Percentiles rank a stretch among this genome's conserved stretches.
These are phyloP conservation scores for Pseudobourletiella spinata DNA, from an alignment of 1,140 invertebrate species.

Conservation along the genomic window DNA sequence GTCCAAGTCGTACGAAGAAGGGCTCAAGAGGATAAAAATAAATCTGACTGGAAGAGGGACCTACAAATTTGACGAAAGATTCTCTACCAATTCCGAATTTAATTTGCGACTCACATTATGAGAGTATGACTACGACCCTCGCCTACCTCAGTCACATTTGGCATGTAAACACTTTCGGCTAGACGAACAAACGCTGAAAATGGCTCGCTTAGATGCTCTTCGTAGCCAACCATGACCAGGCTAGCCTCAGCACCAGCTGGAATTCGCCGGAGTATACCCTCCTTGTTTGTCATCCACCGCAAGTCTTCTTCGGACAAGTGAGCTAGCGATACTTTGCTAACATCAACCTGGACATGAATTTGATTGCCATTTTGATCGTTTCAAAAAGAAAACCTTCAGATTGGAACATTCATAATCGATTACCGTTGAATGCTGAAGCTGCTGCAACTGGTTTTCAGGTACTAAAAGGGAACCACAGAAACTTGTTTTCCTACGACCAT, in stretches of 20 bases:
- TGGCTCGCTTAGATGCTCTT: conserved; percentile 79
- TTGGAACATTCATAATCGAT: neutral
- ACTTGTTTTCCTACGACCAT: too few species aligned
- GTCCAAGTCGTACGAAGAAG: conserved; percentile 70
- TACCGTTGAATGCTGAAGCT: conserved; percentile 9
- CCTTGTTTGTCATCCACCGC: conserved; percentile 56
- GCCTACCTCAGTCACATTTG: conserved; percentile 21
- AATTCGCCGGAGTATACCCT: conserved; percentile 76
- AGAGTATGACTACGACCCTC: neutral
- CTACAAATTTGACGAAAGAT: too few species aligned
- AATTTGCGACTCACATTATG: too few species aligned
- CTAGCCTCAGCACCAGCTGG: conserved; percentile 79
- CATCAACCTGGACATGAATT: too few species aligned
- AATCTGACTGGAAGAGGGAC: conserved; percentile 87
- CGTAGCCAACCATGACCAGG: conserved; percentile 74
- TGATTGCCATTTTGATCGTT: too few species aligned
- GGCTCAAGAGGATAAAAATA: conserved; percentile 85
- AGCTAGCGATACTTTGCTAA: conserved; percentile 63
- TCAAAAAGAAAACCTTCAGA: too few species aligned
- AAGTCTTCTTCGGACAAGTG: conserved; percentile 67
- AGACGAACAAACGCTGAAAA: conserved; percentile 85
- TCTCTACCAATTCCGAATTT: too few species aligned
- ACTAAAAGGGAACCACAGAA: too few species aligned
- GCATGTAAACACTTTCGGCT: conserved; percentile 59
- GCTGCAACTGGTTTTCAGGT: too few species aligned